Conservation (phyloP, 2,888 invertebrate genomes). For the Pandemis cinnamomeana region DNA sequence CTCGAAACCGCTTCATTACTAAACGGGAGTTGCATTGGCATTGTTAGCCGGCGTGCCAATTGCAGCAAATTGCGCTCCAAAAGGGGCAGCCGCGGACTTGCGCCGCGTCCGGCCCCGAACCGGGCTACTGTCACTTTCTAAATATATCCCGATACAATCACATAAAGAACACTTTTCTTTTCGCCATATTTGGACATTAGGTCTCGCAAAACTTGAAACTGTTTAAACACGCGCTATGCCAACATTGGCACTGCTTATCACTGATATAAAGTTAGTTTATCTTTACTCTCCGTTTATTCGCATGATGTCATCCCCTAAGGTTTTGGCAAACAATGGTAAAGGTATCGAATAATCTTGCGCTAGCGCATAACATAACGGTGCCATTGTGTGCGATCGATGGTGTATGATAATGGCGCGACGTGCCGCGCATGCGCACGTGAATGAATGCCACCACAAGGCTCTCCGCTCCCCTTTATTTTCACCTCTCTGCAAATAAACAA, state of each 20-base stretch:
- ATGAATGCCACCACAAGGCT: conserved; percentile 50
- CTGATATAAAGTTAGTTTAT: conserved; percentile 14
- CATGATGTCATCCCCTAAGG: conserved; percentile 37
- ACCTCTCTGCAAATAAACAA: conserved; percentile 39
- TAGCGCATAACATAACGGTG: conserved; percentile 37
- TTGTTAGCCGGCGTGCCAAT: not conserved
- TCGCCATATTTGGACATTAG: not conserved
- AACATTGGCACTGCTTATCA: conserved; percentile 28
- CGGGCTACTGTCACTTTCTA: conserved; percentile 10
- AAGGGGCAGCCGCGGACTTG: not conserved
- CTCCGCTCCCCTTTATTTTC: conserved; percentile 47
- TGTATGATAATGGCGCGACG: conserved; percentile 48
- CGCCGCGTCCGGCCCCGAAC: not conserved
- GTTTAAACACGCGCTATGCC: not conserved
- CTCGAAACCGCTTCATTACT: not conserved
- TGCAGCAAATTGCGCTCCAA: conserved; percentile 13
- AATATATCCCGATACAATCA: not conserved
- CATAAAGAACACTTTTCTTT: conserved; percentile 12
- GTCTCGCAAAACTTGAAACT: conserved; percentile 12
- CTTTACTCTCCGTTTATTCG: conserved; percentile 21
- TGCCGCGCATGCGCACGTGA: conserved; percentile 57
- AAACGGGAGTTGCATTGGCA: not conserved
- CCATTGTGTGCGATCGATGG: conserved; percentile 36
- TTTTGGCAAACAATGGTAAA: conserved; percentile 35
- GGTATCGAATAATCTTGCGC: conserved; percentile 33